phyloP scores from a whole-genome alignment of 2,888 invertebrate species.

The Shargacucullia verbasci region DNA sequence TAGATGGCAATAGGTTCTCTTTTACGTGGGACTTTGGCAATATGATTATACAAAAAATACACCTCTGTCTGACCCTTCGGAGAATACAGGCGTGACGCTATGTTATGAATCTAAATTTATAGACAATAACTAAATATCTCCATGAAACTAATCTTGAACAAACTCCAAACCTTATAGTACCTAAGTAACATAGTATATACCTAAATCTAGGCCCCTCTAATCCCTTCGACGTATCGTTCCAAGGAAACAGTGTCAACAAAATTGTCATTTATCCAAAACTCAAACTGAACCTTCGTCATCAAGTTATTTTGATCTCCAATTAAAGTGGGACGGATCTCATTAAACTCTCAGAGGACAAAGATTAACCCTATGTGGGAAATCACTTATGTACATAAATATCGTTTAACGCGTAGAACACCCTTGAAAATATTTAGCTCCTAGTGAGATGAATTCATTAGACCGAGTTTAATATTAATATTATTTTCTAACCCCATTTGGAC shows the following conservation, averaged over 20 bases:
- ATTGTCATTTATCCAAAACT: conserved; percentile 38
- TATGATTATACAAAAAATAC: too few species aligned
- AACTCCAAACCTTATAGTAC: too few species aligned
- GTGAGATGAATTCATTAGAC: neutral
- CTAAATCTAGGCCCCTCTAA: neutral
- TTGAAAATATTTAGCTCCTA: conserved; percentile 6
- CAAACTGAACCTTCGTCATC: conserved; percentile 39
- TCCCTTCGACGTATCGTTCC: conserved; percentile 10
- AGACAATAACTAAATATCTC: too few species aligned
- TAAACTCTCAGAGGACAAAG: conserved; percentile 48
- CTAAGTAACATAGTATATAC: too few species aligned
- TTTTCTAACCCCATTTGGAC: too few species aligned
- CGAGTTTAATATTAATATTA: too few species aligned
- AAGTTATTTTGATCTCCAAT: conserved; percentile 47
- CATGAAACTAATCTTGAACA: too few species aligned
- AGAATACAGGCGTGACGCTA: too few species aligned
- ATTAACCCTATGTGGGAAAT: conserved; percentile 47
- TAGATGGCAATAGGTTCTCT: too few species aligned
- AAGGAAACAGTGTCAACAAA: conserved; percentile 25
- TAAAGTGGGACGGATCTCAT: conserved; percentile 49
- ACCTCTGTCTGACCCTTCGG: too few species aligned
- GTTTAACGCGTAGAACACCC: conserved; percentile 13
- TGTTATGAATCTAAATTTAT: too few species aligned
- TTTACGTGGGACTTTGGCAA: too few species aligned
- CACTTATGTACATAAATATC: conserved; percentile 49